phyloP scores from a whole-genome alignment of 2,113 vertebrate species.

The Anhinga anhinga region DNA sequence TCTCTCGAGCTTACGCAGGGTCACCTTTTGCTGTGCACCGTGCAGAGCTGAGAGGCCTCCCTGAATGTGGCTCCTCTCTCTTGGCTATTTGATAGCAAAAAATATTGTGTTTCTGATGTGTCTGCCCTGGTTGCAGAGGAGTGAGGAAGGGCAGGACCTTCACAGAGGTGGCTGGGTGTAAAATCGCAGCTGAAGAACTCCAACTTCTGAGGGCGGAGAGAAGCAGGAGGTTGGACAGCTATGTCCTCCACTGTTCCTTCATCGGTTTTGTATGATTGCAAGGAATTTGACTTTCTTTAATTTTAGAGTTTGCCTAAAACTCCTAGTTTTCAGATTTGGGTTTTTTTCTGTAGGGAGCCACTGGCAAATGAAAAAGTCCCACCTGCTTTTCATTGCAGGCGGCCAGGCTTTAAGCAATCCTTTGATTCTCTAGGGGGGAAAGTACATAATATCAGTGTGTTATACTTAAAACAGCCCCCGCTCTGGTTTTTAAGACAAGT shows the following conservation, averaged over 20 bases:
- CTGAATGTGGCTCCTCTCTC: not conserved
- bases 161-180: not conserved
- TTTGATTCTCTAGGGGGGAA: not conserved
- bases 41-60: not conserved
- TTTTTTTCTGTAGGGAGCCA: not conserved
- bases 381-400: not conserved
- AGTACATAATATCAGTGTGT: not conserved
- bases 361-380: not conserved
- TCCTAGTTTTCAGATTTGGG: not conserved
- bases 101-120: fast-evolving
- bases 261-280: not conserved
- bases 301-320: not conserved
- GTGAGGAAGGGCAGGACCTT: not conserved
- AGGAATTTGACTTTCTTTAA: not conserved
- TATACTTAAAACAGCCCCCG: not conserved
- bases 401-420: not conserved
- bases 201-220: not conserved
- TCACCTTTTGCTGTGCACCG: not conserved
- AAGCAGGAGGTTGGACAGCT: fast-evolving
- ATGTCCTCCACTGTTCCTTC: not conserved
- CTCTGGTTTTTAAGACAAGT: not conserved
- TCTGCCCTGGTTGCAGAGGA: not conserved
- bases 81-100: not conserved
- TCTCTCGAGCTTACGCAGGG: not conserved
- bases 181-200: not conserved